Evolutionary conservation across 2,113 vertebrate species (phyloP).

Genomic region (Pelusios castaneus): DNA sequence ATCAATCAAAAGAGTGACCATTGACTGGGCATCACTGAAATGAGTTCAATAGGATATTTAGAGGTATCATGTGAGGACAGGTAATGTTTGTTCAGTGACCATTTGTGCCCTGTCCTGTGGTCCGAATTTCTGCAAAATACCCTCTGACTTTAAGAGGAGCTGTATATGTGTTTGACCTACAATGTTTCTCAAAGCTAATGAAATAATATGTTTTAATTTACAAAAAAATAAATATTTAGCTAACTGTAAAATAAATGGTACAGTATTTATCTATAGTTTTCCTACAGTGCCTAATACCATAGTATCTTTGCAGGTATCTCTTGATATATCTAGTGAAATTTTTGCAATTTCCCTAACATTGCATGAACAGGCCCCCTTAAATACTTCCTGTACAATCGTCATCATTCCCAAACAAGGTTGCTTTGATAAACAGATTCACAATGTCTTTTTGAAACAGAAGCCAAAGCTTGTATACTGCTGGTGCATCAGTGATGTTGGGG

Average conservation of each 20-base stretch:
- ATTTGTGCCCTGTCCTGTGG: background rate
- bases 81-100: background rate
- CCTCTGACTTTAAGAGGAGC: background rate
- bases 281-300: background rate
- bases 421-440: conserved; percentile 3
- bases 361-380: conserved; percentile 14
- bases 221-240: no score
- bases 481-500: background rate
- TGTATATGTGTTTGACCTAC: background rate
- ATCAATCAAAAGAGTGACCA: background rate
- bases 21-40: background rate
- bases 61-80: background rate
- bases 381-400: background rate
- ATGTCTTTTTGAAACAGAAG: conserved; percentile 23
- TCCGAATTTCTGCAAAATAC: no score
- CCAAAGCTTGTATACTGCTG: conserved; percentile 17
- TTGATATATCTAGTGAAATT: conserved; percentile 1
- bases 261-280: background rate
- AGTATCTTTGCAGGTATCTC: background rate
- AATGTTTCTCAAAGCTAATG: background rate
- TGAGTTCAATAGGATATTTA: background rate
- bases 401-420: background rate
- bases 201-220: no score
- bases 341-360: background rate
- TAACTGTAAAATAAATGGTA: background rate